These are phyloP conservation scores for Strigops habroptila DNA, from an alignment of 2,113 vertebrate genomes.

Conservation along the genomic window DNA sequence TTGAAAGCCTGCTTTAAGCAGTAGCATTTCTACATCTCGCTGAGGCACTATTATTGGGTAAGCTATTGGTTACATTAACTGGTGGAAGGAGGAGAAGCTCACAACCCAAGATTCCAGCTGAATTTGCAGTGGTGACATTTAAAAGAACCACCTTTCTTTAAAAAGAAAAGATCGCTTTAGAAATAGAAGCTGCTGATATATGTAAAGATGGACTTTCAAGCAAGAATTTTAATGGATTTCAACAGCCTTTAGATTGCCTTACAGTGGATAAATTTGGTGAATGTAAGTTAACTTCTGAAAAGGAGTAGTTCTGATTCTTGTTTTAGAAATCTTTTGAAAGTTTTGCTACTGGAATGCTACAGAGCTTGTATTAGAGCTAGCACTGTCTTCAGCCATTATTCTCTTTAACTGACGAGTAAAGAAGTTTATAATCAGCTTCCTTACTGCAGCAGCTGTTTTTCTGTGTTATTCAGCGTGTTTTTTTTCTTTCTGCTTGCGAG, in stretches of 20 bases:
- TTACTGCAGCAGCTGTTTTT: conserved; percentile 51
- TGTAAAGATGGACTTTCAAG: background rate
- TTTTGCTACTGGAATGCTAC: background rate
- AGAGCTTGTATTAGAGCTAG: background rate
- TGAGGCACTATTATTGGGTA: background rate
- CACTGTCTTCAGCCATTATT: background rate
- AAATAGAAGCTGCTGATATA: background rate
- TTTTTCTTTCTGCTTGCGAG: background rate
- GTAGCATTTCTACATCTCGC: rapidly evolving
- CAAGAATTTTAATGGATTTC: background rate
- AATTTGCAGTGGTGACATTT: background rate
- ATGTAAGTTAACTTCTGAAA: background rate
- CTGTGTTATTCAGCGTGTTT: background rate
- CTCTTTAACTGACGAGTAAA: conserved; percentile 27
- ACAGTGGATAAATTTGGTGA: background rate
- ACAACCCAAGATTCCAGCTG: background rate
- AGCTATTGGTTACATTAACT: background rate
- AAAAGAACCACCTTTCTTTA: background rate
- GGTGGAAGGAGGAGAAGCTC: background rate
- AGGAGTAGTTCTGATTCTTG: background rate
- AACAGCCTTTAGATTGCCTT: background rate
- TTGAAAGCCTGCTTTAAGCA: background rate
- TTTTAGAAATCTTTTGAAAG: background rate
- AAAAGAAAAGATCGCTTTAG: background rate
- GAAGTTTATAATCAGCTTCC: conserved; percentile 34